Conservation (phyloP, 1,140 invertebrate species). For the Daktulosphaira vitifoliae region DNA sequence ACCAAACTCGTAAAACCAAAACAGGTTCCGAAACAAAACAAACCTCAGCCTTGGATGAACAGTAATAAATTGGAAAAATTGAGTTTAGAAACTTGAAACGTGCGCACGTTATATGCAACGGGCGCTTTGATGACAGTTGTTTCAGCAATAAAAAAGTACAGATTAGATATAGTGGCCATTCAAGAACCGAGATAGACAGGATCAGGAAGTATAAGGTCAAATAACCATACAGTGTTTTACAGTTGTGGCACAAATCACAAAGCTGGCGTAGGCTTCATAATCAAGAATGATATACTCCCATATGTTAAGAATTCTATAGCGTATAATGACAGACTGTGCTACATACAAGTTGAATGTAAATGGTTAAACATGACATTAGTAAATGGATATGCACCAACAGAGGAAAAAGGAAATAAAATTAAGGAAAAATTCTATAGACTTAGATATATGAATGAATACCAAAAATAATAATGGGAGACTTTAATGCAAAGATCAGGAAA, state of each 20-base stretch:
- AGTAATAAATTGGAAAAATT: not conserved
- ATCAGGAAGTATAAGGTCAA: too few species aligned
- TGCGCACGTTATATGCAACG: not conserved
- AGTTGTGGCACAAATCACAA: not conserved
- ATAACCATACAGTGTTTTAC: too few species aligned
- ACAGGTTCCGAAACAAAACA: too few species aligned
- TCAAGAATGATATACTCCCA: not conserved
- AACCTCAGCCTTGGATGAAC: not conserved
- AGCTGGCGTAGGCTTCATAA: not conserved
- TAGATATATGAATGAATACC: not conserved
- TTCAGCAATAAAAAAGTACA: too few species aligned
- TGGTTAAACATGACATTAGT: not conserved
- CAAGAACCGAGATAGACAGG: too few species aligned
- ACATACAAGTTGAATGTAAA: not conserved
- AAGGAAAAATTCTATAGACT: not conserved
- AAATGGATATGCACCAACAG: not conserved
- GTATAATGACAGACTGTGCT: not conserved
- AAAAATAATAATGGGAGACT: slow-evolving; percentile 22
- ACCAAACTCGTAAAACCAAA: too few species aligned
- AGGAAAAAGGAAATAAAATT: not conserved
- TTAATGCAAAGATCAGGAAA: slow-evolving; percentile 10
- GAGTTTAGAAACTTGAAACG: not conserved
- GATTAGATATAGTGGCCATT: too few species aligned
- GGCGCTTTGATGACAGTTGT: too few species aligned
- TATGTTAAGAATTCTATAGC: not conserved